Evolutionary conservation across 2,797 vertebrate genomes (phyloP), one percentile per base, ranked within the genome.

Genomic region (Lepidocolaptes lacrymiger): DNA sequence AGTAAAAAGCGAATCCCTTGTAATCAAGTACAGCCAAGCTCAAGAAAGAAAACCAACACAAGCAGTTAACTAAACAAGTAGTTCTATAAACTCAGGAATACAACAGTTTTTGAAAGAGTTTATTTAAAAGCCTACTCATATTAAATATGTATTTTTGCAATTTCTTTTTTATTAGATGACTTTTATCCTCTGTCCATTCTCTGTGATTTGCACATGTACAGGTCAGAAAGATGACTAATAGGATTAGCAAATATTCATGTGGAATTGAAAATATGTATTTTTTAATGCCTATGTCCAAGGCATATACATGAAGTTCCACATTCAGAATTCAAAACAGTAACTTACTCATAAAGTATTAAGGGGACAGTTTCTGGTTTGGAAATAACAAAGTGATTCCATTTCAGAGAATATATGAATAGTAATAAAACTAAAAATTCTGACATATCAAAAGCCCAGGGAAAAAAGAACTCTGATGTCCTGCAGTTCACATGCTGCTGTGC

Each of bases 401-500:
- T 89, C 94, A 96, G 88, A 20, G 79, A 95, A 96, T 64, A 94
- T 34, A 58, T 86, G 85, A 88, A 91, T 28, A 97, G 68, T 37
- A 94, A 87, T 89, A 93, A 95, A 95, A 72, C 62, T 69, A 76
- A 86, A 96, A 95, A 77, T 88, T 54, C 68, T 94, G 83, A 84
- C 54, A 72, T 93, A 92, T 64, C 85, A 92, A 80, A 86, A 96
- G 78, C 32, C 63, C 41, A 44, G 66, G 89, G 63, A 93, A 92
- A 95, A 92, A 94, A 82, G 78, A 93, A 86, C 59, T 93, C 88
- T 61, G 78, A 95, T 92, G 84, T 92, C 86, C 80, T 62, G 76
- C 80, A 96, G 93, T 93, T 96, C 93, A 94, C 95, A 94, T 77
- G 56, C 92, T 79, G 59, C 83, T 94, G 93, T 79, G 87, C 64